A percentile compares a stretch with the other conserved stretches of the same genome.
phyloP scores from a whole-genome alignment of 2,797 vertebrate genomes.

The Sebastolobus alascanus region DNA sequence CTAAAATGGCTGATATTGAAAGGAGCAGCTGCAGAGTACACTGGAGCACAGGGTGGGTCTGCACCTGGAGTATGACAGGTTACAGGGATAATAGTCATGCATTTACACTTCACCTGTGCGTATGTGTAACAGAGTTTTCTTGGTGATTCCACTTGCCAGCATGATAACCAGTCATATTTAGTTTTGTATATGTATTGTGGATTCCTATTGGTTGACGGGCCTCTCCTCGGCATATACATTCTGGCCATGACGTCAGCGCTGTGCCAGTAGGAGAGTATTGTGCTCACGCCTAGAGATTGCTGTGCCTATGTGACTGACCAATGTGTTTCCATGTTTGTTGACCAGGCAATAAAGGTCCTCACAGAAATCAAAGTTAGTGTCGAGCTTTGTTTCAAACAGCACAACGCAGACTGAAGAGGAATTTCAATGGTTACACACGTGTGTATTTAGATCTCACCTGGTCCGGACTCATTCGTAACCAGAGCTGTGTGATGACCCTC shows the following conservation, averaged over 20 bases:
- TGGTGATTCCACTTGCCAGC: no score
- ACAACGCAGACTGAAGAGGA: background rate
- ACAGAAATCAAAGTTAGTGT: background rate
- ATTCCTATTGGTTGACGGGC: background rate
- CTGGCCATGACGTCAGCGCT: no score
- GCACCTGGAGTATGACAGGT: constrained; percentile 80
- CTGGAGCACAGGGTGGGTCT: constrained; percentile 83
- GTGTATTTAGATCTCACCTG: constrained; percentile 84
- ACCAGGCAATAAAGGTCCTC: background rate
- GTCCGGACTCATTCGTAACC: constrained; percentile 83
- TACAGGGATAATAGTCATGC: background rate
- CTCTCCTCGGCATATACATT: no score
- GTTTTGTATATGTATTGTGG: no score
- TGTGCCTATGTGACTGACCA: no score
- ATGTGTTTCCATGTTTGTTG: no score
- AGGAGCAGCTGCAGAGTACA: constrained; percentile 87
- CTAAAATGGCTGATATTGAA: constrained; percentile 84
- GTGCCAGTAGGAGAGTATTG: no score
- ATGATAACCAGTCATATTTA: no score
- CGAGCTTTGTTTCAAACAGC: background rate
- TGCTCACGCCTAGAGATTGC: no score
- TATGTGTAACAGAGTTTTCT: background rate
- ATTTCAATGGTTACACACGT: background rate
- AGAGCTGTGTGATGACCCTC: constrained; percentile 85
- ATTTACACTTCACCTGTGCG: background rate